phyloP scores from a whole-genome alignment of 2,888 invertebrate genomes.

The Scaptomyza reducta region DNA sequence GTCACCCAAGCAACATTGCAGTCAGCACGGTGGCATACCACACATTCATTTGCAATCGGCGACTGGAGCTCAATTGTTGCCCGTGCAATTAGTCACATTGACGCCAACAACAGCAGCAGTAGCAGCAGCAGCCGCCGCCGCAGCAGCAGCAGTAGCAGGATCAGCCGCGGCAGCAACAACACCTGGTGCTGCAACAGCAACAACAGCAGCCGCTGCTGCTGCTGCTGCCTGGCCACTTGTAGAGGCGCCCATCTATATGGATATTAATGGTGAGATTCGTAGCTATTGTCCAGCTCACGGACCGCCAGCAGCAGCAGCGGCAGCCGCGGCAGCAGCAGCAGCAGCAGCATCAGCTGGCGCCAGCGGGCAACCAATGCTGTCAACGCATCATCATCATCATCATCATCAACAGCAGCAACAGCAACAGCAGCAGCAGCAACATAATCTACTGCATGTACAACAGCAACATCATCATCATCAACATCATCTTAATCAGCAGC shows the following conservation, averaged over 20 bases:
- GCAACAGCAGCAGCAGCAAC: conserved; percentile 44
- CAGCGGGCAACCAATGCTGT: conserved; percentile 49
- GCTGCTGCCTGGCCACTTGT: conserved; percentile 83
- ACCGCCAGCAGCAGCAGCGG: conserved; percentile 66
- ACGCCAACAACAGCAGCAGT: conserved; percentile 77
- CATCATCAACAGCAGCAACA: conserved; percentile 13
- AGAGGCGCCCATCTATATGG: conserved; percentile 87
- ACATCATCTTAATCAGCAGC: conserved; percentile 16
- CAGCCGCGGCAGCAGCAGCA: conserved; percentile 53
- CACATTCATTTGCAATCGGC: conserved; percentile 68
- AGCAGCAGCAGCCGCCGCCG: conserved; percentile 50
- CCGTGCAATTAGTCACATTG: conserved; percentile 85
- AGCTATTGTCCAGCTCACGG: conserved; percentile 84
- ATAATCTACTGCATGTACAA: conserved; percentile 34
- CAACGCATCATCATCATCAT: conserved; percentile 30
- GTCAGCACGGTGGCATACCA: conserved; percentile 73
- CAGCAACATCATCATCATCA: conserved; percentile 43
- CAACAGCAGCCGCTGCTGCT: conserved; percentile 43
- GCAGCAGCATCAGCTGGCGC: conserved; percentile 58
- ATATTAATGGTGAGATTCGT: conserved; percentile 86
- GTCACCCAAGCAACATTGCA: conserved; percentile 63
- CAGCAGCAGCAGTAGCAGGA: conserved; percentile 65
- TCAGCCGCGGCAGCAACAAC: conserved; percentile 64
- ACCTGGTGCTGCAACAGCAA: conserved; percentile 28
- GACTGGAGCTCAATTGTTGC: conserved; percentile 85